Evolutionary conservation across 2,888 invertebrate genomes (phyloP).

Genomic region (Melinopterus prodromus): DNA sequence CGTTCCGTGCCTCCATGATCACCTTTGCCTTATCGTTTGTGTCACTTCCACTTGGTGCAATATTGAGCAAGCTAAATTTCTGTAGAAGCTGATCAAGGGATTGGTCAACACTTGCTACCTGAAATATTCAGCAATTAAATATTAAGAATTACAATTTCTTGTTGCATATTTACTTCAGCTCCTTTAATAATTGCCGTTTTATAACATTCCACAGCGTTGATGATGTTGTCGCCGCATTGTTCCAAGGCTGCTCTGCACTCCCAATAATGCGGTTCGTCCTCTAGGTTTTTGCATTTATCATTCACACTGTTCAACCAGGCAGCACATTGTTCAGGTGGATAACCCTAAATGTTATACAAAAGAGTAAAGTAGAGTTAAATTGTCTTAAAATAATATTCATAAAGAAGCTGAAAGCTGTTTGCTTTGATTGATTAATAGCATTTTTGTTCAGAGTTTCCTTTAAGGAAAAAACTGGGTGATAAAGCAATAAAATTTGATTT

Average conservation of each 20-base stretch:
- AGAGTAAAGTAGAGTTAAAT: neutral
- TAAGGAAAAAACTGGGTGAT: too few species aligned
- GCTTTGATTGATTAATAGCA: too few species aligned
- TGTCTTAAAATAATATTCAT: too few species aligned
- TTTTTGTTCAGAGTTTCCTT: too few species aligned
- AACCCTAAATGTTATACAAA: constrained; percentile 58
- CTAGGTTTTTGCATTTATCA: constrained; percentile 59
- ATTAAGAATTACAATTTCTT: constrained; percentile 6
- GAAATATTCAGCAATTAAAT: constrained; percentile 37
- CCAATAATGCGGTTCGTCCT: constrained; percentile 65
- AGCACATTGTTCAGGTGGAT: constrained; percentile 65
- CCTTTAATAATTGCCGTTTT: constrained; percentile 67
- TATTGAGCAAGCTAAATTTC: constrained; percentile 68
- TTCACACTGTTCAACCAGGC: constrained; percentile 66
- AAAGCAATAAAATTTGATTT: too few species aligned
- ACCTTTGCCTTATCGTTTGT: constrained; percentile 44
- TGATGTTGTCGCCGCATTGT: constrained; percentile 64
- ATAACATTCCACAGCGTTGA: constrained; percentile 67
- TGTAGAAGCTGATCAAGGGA: constrained; percentile 65
- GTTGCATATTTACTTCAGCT: constrained; percentile 61
- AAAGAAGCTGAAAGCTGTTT: too few species aligned
- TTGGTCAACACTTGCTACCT: constrained; percentile 64
- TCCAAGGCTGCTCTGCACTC: constrained; percentile 69
- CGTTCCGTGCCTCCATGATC: constrained; percentile 64
- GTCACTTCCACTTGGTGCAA: constrained; percentile 55